These are phyloP conservation scores for Plecturocebus donacophilus DNA, from an alignment of 2,113 vertebrate genomes.

Conservation along the genomic window DNA sequence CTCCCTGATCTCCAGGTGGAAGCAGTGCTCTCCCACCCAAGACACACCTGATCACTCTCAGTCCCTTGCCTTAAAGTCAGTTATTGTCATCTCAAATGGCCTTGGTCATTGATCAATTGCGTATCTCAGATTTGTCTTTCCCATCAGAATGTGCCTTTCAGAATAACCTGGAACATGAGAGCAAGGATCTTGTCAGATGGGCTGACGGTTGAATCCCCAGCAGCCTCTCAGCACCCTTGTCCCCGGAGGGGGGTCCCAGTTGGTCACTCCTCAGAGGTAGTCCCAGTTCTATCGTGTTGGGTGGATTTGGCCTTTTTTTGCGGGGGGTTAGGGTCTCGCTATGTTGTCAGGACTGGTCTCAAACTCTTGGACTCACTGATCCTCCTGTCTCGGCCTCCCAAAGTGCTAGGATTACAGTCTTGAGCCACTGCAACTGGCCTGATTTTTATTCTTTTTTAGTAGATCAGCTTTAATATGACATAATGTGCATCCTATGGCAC, in stretches of 20 bases:
- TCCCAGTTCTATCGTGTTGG: background rate
- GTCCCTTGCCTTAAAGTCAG: background rate
- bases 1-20: background rate
- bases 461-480: too few species aligned
- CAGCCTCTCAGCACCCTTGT: background rate
- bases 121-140: background rate
- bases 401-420: too few species aligned
- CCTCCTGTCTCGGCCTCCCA: too few species aligned
- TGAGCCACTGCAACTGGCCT: too few species aligned
- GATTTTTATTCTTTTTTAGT: too few species aligned
- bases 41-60: background rate
- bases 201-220: background rate
- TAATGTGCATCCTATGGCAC: too few species aligned
- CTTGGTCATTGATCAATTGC: background rate
- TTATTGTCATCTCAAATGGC: background rate
- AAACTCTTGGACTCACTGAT: too few species aligned
- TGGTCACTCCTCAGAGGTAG: background rate
- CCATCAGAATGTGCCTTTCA: background rate
- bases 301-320: background rate
- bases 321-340: too few species aligned
- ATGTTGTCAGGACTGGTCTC: too few species aligned
- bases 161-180: background rate
- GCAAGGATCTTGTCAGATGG: background rate
- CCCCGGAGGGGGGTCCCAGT: background rate
- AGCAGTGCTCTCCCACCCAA: fast-evolving